phyloP scores from a whole-genome alignment of 2,113 vertebrate genomes.

The Oenanthe oenanthe region DNA sequence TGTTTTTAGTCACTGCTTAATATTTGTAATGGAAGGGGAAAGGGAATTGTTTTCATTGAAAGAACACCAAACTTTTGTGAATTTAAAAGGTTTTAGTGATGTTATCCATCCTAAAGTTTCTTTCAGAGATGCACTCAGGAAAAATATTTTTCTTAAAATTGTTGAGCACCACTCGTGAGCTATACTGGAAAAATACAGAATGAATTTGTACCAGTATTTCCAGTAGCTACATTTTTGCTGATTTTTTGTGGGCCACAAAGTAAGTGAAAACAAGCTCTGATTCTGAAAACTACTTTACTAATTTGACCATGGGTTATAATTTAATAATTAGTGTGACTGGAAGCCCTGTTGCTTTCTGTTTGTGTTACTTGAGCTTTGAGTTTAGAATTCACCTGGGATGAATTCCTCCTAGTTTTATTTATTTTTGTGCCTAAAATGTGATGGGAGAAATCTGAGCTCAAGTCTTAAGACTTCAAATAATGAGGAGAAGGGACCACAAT shows the following conservation, averaged over 20 bases:
- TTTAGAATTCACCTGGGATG: not conserved
- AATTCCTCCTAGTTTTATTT: not conserved
- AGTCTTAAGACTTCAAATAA: not conserved
- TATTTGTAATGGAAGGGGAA: not conserved
- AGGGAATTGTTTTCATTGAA: not conserved
- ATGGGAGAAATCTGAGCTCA: not conserved
- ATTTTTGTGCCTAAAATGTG: not conserved
- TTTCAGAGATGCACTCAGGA: not conserved
- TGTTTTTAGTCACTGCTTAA: not conserved
- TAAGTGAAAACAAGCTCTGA: not conserved
- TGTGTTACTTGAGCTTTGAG: not conserved
- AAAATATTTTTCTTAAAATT: not conserved
- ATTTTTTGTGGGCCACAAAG: not conserved
- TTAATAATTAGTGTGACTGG: not conserved
- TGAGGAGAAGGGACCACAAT: not conserved
- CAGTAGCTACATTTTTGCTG: not conserved
- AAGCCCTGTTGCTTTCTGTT: not conserved
- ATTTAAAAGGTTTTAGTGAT: not conserved
- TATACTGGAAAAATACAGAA: not conserved
- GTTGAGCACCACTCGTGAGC: not conserved
- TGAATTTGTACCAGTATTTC: not conserved
- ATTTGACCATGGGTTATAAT: not conserved
- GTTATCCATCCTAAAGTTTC: not conserved
- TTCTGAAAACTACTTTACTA: not conserved
- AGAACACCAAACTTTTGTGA: not conserved